These are phyloP conservation scores for Napeogenes sylphis DNA, from an alignment of 2,888 invertebrate genomes.

Conservation along the genomic window DNA sequence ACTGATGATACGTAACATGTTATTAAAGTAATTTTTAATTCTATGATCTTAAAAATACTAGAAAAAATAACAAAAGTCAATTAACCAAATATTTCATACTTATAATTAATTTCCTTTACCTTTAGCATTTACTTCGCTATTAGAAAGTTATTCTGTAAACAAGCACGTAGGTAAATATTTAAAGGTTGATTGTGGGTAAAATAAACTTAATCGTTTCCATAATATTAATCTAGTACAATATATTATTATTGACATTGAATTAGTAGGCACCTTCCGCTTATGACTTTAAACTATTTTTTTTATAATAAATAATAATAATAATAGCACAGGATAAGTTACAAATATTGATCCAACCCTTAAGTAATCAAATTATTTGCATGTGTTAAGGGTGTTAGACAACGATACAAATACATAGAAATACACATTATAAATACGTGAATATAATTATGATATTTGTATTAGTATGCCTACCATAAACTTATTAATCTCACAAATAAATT, in stretches of 20 bases:
- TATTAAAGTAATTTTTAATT: too few species aligned
- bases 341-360: too few species aligned
- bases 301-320: too few species aligned
- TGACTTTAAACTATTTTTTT: too few species aligned
- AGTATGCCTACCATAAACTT: neutral
- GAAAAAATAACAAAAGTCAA: too few species aligned
- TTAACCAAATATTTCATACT: neutral
- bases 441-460: neutral
- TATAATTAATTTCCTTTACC: neutral
- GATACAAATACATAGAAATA: too few species aligned
- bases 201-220: neutral
- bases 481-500: neutral
- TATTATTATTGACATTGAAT: neutral
- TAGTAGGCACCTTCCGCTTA: neutral
- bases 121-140: conserved; percentile 1
- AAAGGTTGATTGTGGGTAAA: neutral
- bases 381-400: too few species aligned
- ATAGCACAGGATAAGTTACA: too few species aligned
- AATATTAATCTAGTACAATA: neutral
- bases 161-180: neutral
- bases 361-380: too few species aligned
- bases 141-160: conserved; percentile 1
- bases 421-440: too few species aligned
- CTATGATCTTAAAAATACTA: too few species aligned
- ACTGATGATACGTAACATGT: too few species aligned